Conservation (phyloP, 2,113 vertebrate species). For the Burhinus oedicnemus region DNA sequence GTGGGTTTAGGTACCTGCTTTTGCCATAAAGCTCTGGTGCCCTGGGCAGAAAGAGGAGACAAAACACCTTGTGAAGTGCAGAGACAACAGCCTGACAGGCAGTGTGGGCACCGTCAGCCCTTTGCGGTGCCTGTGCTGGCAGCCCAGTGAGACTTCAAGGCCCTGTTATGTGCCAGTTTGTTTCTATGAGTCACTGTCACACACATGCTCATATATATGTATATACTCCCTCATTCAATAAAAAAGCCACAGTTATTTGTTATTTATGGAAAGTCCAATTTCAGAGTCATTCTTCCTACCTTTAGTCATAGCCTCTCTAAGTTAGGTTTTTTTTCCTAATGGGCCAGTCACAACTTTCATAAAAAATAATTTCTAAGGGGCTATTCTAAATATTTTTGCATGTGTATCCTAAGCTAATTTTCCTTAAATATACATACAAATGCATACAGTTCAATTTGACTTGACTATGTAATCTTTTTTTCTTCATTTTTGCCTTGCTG, state of each 20-base stretch:
- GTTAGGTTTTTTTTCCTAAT: background rate
- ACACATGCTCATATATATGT: background rate
- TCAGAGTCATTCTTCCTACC: background rate
- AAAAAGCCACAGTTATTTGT: background rate
- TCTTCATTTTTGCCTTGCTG: background rate
- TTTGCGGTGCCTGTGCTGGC: accelerated
- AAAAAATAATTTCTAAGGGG: background rate
- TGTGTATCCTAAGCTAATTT: background rate
- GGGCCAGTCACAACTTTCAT: background rate
- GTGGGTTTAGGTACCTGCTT: background rate
- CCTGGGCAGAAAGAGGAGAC: background rate
- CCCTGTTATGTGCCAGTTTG: background rate
- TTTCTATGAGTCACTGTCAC: background rate
- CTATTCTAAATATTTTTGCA: background rate
- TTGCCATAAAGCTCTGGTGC: background rate
- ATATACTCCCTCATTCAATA: background rate
- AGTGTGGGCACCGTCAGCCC: background rate
- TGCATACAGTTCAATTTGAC: background rate
- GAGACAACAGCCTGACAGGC: background rate
- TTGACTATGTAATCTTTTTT: background rate
- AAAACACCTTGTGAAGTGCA: background rate
- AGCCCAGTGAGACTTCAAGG: background rate
- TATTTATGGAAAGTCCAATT: background rate
- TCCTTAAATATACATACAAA: background rate
- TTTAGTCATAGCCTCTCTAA: background rate